A percentile compares a stretch with the other conserved stretches of the same genome.
Evolutionary conservation across 2,888 invertebrate genomes (phyloP).

Genomic region (Matsumyia berberina): DNA sequence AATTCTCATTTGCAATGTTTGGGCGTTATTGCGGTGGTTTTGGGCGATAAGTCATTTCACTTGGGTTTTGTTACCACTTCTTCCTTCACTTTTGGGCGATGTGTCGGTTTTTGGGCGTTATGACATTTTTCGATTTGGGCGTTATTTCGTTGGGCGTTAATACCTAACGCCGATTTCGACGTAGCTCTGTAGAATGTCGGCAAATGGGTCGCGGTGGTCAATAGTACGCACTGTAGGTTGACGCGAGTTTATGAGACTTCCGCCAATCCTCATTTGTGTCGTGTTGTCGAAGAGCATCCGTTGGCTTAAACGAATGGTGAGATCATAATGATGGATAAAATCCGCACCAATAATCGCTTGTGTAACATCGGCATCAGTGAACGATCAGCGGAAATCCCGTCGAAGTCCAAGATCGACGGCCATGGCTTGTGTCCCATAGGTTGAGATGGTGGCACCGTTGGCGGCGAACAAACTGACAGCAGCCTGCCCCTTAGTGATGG

Average conservation of each 20-base stretch:
- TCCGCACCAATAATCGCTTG: conserved; percentile 47
- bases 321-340: conserved; percentile 29
- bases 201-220: conserved; percentile 17
- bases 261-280: conserved; percentile 9
- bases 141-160: too few relatives aligned
- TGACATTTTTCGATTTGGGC: too few relatives aligned
- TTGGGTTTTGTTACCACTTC: too few relatives aligned
- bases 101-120: too few relatives aligned
- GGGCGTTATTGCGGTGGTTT: too few relatives aligned
- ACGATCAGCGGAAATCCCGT: neutral
- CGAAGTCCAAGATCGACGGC: conserved; percentile 28
- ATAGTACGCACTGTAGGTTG: conserved; percentile 22
- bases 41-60: too few relatives aligned
- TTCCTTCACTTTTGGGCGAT: too few relatives aligned
- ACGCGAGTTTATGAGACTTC: conserved; percentile 7
- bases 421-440: conserved; percentile 31
- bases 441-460: conserved; percentile 36
- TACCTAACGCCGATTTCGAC: too few relatives aligned
- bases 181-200: conserved; percentile 12
- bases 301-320: conserved; percentile 31
- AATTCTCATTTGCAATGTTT: too few relatives aligned
- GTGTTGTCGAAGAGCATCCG: conserved; percentile 32
- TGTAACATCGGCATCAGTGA: too few relatives aligned
- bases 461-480: too few relatives aligned
- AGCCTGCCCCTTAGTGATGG: too few relatives aligned